Evolutionary conservation across 2,888 invertebrate genomes (phyloP), one percentile per base, ranked within the genome.

Genomic region (Ceriagrion tenellum): DNA sequence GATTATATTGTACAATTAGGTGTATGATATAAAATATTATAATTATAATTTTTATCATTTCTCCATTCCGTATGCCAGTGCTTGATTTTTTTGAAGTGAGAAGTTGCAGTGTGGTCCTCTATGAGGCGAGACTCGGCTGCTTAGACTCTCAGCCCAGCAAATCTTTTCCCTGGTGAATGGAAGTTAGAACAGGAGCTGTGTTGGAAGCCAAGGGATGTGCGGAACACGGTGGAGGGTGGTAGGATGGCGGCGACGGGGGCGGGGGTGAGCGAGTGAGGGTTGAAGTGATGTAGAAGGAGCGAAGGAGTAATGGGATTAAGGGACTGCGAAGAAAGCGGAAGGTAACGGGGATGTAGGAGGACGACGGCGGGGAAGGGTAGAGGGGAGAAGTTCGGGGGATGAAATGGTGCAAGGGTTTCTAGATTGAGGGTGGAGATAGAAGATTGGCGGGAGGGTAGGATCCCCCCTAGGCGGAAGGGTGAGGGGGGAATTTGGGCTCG

Each of bases 261-360:
- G 13, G 59, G 59, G 16, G 16, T 59, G 59, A 59, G 47, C 47
- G 47, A 47, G 12, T 59, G 93, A n/a, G 47, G 93, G n/a, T 18
- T 47, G 55, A 55, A 89, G 81, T n/a, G 89, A 89, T 55, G 55
- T 55, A 89, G 89, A 55, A 89, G 89, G n/a, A 55, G 47, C 89
- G 26, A 26, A 26, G 55, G 89, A 89, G 55, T 47, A 89, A 81
- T 81, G 69, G 69, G 69, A 90, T 90, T 55, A 55, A 90, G 90
- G 90, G 90, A 90, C 35, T 35, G 56, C 35, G 90, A 90, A 90
- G 90, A 56, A 30, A 56, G 88, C 16, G 89, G 55, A 16, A 26
- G 55, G 63, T 63, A 26, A 47, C 23, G 18, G 69, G 35, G 69
- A 23, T 69, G 69, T 26, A 69, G 69, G 26, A 88, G 47, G 47